Evolutionary conservation across 1,140 invertebrate species (phyloP), one percentile per base, ranked within the genome.

Genomic region (Eufriesea mexicana): DNA sequence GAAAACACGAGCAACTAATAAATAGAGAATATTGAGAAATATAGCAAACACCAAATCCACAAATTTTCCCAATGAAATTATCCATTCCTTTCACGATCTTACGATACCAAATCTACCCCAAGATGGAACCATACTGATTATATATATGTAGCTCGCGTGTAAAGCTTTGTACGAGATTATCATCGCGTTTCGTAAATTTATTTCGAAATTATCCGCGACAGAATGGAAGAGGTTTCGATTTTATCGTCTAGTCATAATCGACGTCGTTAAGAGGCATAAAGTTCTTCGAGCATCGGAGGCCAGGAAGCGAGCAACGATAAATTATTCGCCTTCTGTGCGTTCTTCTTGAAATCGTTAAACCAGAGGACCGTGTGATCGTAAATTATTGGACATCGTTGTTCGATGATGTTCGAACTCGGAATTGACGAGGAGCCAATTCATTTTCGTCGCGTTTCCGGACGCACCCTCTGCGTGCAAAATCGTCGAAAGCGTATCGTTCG

Each of bases 351-450:
- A 77, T 64, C 47, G 62, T 55, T 54, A 68, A 77, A 77, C 23
- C 35, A 16, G 23, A 25, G n/a, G 14, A 55, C 35, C 47, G 20
- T 20, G 74, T 18, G 45, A 42, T 77, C 61, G 23, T 77, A 77
- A 77, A 77, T 77, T 68, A 67, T 67, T 16, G 49, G 62, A 25
- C 62, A 68, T 77, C 23, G 75, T 67, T 66, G 74, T 64, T 35
- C 59, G 62, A 67, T 67, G 20, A 67, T 66, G 45, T 54, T 67
- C 28, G 35, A 67, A 67, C 35, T 54, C 2, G 61, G 25, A 66
- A 77, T 77, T 55, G 75, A 77, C 62, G 75, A 51, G 49, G 18
- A 55, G 75, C 62, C 49, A 68, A 77, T 68, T 77, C 75, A 45
- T 68, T 55, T 77, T 25, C 25, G 66, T 68, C 45, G 14, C 66